Evolutionary conservation across 1,140 invertebrate species (phyloP).

Genomic region (Drosophila kurseongensis): DNA sequence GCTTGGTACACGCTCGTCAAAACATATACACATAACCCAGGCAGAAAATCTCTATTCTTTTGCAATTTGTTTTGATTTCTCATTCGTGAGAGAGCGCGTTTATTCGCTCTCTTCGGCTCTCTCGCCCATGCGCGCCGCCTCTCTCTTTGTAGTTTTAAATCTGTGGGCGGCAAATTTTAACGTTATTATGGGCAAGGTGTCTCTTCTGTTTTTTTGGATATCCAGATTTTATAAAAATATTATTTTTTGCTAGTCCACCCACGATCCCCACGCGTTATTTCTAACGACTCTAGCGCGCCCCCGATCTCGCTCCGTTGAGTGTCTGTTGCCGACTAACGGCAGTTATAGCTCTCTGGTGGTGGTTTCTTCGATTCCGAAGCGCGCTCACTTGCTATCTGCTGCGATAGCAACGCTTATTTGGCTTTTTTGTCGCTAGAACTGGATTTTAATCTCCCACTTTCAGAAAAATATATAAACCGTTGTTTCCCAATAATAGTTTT

Average conservation of each 20-base stretch:
- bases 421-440: slow-evolving; percentile 26
- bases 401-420: not conserved
- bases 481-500: too few relatives aligned
- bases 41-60: slow-evolving; percentile 81
- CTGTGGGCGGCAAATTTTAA: slow-evolving; percentile 5
- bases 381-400: slow-evolving; percentile 50
- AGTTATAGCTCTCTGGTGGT: slow-evolving; percentile 53
- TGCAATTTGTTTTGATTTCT: slow-evolving; percentile 83
- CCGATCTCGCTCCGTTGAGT: slow-evolving; percentile 71
- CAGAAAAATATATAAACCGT: too few relatives aligned
- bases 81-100: slow-evolving; percentile 53
- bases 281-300: slow-evolving; percentile 46
- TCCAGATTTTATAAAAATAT: slow-evolving; percentile 3
- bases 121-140: slow-evolving; percentile 14
- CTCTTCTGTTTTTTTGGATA: not conserved
- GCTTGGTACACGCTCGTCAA: slow-evolving; percentile 83
- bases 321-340: slow-evolving; percentile 60
- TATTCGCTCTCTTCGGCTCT: slow-evolving; percentile 25
- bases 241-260: slow-evolving; percentile 15
- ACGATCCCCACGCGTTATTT: slow-evolving; percentile 32
- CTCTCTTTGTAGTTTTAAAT: slow-evolving; percentile 5
- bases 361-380: slow-evolving; percentile 35
- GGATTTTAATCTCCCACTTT: not conserved
- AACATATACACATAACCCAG: slow-evolving; percentile 74
- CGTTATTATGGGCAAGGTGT: not conserved